Evolutionary conservation across 2,797 vertebrate genomes (phyloP), one percentile per base, ranked within the genome.

Genomic region (Chanos chanos): DNA sequence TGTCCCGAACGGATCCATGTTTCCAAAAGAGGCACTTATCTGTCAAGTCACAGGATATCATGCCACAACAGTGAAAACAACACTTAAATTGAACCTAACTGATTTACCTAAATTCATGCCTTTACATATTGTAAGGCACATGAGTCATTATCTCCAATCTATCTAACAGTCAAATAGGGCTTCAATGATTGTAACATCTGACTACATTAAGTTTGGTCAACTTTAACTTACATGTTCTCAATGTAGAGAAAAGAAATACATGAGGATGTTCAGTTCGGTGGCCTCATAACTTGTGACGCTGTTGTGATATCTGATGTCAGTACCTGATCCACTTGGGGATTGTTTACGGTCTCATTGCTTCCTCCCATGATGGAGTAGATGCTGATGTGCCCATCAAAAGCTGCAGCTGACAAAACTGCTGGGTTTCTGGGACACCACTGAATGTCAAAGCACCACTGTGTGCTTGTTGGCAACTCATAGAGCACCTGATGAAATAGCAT

Each of bases 351-450:
- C 18, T 93, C 92, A 3, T 58, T 71, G 68, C 84, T 93, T 48
- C 96, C 95, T 40, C 97, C 97, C 96, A 99, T 97, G 81, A 99
- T 91, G 56, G 97, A 99, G 51, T 95, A 97, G 77, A 99, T 37
- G 34, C 92, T 92, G 71, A 99, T 93, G 36, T 85, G 88, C 1
- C 95, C 95, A 2, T 98, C 94, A 0, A 99, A 99, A 7, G 94
- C 88, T 0, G 97, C 97, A 0, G 93, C 94, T 1, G 96, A 99
- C 56, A 99, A 83, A 64, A 99, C 80, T 0, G 95, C 93, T 0
- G 96, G 97, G 76, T 98, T 99, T 56, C 94, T 91, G 4, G 94
- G 95, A 62, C 96, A 99, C 96, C 96, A 99, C 87, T 97, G 95
- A 76, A 99, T 91, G 64, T 99, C 97, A 37, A 98, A 99, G 78